Percentiles rank a stretch among this genome's conserved stretches.
Evolutionary conservation across 2,797 vertebrate species (phyloP).

Genomic region (Phalloptychus januarius): DNA sequence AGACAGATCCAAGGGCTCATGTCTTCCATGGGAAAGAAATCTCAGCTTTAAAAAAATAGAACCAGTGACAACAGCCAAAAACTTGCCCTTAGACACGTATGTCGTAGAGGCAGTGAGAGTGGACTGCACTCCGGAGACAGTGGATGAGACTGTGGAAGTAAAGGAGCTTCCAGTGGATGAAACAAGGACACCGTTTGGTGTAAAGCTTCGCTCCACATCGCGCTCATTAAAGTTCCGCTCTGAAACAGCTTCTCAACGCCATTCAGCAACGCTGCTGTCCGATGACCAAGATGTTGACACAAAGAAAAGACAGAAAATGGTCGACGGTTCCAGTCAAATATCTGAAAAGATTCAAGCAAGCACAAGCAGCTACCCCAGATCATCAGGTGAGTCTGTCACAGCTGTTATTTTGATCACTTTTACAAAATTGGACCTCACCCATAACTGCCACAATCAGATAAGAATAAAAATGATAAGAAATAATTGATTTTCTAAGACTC

Average conservation of each 20-base stretch:
- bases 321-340: slow-evolving; percentile 28
- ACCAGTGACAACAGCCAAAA: slow-evolving; percentile 21
- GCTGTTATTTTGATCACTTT: neutral
- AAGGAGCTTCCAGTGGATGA: slow-evolving; percentile 64
- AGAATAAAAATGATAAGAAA: neutral
- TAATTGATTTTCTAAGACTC: neutral
- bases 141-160: slow-evolving; percentile 58
- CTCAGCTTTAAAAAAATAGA: slow-evolving; percentile 58
- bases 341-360: slow-evolving; percentile 78
- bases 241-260: slow-evolving; percentile 46
- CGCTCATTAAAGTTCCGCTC: slow-evolving; percentile 78
- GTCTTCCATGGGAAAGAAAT: slow-evolving; percentile 39
- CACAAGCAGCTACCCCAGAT: slow-evolving; percentile 42
- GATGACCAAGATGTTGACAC: slow-evolving; percentile 43
- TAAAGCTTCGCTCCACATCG: slow-evolving; percentile 90
- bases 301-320: slow-evolving; percentile 47
- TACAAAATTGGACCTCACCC: neutral
- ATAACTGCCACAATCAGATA: neutral
- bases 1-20: slow-evolving; percentile 41
- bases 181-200: slow-evolving; percentile 83
- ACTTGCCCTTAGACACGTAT: slow-evolving; percentile 5
- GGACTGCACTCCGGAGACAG: slow-evolving; percentile 42
- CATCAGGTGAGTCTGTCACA: slow-evolving; percentile 65
- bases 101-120: slow-evolving; percentile 23
- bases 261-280: slow-evolving; percentile 48